A percentile compares a stretch with the other conserved stretches of the same genome.
Evolutionary conservation across 2,888 invertebrate species (phyloP).

Genomic region (Ectobius pallidus): DNA sequence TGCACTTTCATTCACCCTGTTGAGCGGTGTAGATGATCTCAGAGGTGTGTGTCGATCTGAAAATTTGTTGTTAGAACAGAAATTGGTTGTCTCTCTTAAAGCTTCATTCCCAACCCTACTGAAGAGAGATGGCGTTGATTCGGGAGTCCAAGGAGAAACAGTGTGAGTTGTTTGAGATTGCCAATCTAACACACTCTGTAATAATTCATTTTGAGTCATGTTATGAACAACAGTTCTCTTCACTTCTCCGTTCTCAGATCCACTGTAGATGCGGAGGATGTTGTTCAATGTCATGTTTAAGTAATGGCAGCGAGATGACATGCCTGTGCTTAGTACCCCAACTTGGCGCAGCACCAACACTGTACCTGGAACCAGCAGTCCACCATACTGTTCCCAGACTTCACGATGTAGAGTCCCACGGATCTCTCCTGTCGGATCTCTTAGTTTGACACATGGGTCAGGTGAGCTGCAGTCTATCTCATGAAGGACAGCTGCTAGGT

Average conservation of each 20-base stretch:
- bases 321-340: slow-evolving; percentile 46
- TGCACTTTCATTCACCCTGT: too few relatives aligned
- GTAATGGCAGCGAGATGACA: slow-evolving; percentile 45
- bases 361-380: slow-evolving; percentile 46
- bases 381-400: slow-evolving; percentile 51
- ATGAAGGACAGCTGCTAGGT: slow-evolving; percentile 52
- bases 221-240: background rate
- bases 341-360: slow-evolving; percentile 48
- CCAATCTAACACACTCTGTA: background rate
- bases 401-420: slow-evolving; percentile 56
- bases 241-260: background rate
- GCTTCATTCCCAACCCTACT: background rate
- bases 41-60: too few relatives aligned
- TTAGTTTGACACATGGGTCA: slow-evolving; percentile 52
- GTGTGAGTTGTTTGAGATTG: background rate
- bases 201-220: background rate
- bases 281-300: slow-evolving; percentile 49
- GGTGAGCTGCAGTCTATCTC: slow-evolving; percentile 51
- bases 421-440: slow-evolving; percentile 53
- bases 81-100: too few relatives aligned
- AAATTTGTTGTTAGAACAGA: too few relatives aligned
- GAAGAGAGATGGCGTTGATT: background rate
- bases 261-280: slow-evolving; percentile 46
- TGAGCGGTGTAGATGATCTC: too few relatives aligned
- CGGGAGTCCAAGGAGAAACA: too few relatives aligned